Evolutionary conservation across 2,113 vertebrate genomes (phyloP), one percentile per base, ranked within the genome.

Genomic region (Takifugu flavidus): DNA sequence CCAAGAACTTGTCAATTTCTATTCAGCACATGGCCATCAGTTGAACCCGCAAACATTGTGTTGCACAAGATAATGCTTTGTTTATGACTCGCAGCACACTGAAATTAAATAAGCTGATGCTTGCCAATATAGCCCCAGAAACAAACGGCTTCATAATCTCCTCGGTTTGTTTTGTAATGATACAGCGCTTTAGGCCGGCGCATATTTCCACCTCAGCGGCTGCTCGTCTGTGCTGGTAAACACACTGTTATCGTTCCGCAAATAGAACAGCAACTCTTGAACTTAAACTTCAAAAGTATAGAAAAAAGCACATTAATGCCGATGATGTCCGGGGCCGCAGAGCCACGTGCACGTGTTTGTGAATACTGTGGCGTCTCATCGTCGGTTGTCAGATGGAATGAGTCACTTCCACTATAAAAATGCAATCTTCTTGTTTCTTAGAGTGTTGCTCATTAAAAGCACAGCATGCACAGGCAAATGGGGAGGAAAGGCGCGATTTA

Each of bases 401-500:
- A 84, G 74, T 83, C 78, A 79, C 56, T 70, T 74, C 56, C 44
- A 47, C 61, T 66, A 49, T 70, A 67, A 66, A 65, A 79, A 82
- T 65, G 59, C 53, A 72, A 53, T 65, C 71, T 71, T 65, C 68
- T 68, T 70, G 56, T 25, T 82, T 75, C 59, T 70, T 69, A 20
- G 20, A 20, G 20, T 55, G 2, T 53, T 7, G 50, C 72, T 77
- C 49, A 63, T 80, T 77, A 86, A 83, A 86, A 78, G 67, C 80
- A 62, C 75, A 80, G 83, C 76, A 59, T 74, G 78, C 65, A 2
- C 43, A 60, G 59, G 70, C 69, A 69, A 78, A 79, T 58, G 59
- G 74, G 78, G 77, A 82, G 70, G 65, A 70, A 70, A 75, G 77
- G 68, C 56, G 45, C 84, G 83, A 88, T 78, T 87, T 83, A 87